Evolutionary conservation across 2,113 vertebrate genomes (phyloP).

Genomic region (Petroica traversi): DNA sequence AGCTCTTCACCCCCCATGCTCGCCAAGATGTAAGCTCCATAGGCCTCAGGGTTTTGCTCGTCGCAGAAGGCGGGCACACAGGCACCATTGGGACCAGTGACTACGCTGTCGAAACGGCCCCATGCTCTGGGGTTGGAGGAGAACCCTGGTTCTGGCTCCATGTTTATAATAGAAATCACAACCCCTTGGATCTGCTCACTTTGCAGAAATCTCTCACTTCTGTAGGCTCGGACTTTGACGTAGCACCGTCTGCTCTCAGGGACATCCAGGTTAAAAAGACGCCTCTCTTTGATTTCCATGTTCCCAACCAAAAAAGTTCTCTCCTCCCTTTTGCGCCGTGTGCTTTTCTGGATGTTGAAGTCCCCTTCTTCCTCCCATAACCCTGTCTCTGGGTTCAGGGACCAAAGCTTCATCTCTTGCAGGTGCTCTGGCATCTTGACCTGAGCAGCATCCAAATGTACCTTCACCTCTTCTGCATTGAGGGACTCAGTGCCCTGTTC

Average conservation of each 20-base stretch:
- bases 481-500: constrained; percentile 83
- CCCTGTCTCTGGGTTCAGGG: constrained; percentile 92
- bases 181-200: constrained; percentile 94
- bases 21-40: constrained; percentile 88
- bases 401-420: constrained; percentile 93
- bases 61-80: constrained; percentile 96
- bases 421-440: constrained; percentile 90
- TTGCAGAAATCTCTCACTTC: constrained; percentile 91
- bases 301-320: constrained; percentile 95
- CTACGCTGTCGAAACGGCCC: constrained; percentile 93
- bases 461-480: constrained; percentile 90
- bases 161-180: constrained; percentile 91
- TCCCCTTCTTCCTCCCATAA: constrained; percentile 95
- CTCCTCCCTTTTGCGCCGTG: constrained; percentile 85
- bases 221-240: constrained; percentile 90
- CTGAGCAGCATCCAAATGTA: constrained; percentile 88
- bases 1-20: constrained; percentile 95
- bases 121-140: constrained; percentile 92
- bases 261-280: constrained; percentile 95
- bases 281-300: constrained; percentile 95
- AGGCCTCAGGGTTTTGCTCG: constrained; percentile 86
- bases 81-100: constrained; percentile 89
- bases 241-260: constrained; percentile 94
- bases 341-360: constrained; percentile 81
- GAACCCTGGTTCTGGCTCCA: constrained; percentile 88